Evolutionary conservation across 2,888 invertebrate genomes (phyloP), one percentile per base, ranked within the genome.

Genomic region (Griposia aprilina): DNA sequence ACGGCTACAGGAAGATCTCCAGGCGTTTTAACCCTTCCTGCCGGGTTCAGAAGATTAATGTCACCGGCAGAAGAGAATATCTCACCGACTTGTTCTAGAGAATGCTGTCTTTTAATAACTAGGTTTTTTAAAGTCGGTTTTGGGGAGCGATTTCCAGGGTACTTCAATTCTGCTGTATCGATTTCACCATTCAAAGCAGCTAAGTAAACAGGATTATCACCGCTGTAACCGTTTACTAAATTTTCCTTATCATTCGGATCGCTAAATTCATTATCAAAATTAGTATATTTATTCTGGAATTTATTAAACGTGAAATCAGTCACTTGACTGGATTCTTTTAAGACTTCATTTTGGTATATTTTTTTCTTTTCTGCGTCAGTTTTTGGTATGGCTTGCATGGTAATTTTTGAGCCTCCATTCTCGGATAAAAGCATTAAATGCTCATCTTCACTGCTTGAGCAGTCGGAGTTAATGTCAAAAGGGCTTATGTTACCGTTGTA

Each of bases 1-100:
- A 98, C 98, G 0, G 98, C 98, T 0, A 98, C 98, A 0, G 98
- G 98, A 48, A 98, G 97, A 92, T 98, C 98, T 0, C 98, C 98
- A 0, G 98, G 98, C 0, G 98, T 98, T 91, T 98, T 98, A 1
- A 98, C 98, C 70, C 98, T 97, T 68, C 98, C 98, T 36, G 98
- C 98, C 0, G 98, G 98, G 93, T 98, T 98, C 83, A 98, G 97
- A 70, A 98, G 92, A 74, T 97, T 96, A 6, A 97, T 90, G 90
- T 98, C 98, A 0, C 97, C 97, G 0, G 97, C 97, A 0, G 97
- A 97, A 17, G 98, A 97, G 89, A 98, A 98, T 7, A 98, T 97
- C 89, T 98, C 98, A 76, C 97, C 97, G 73, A 98, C 98, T 71
- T 98, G 98, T 88, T 98, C 98, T 55, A 98, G 93, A 0, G 98